Percentiles rank a stretch among this genome's conserved stretches.
Conservation (phyloP, 2,797 vertebrate genomes). For the Anableps anableps region DNA sequence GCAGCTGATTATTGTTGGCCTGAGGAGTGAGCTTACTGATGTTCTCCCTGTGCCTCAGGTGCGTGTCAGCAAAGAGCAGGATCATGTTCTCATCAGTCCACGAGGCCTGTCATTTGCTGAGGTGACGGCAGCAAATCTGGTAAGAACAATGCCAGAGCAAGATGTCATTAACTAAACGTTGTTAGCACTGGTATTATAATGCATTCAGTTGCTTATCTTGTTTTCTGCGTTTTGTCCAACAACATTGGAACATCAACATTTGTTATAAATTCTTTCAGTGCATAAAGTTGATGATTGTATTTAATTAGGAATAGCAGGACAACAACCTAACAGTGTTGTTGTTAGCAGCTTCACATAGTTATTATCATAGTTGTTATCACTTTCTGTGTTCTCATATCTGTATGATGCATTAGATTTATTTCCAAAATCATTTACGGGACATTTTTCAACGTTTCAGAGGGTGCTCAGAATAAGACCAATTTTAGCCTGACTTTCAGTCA, state of each 20-base stretch:
- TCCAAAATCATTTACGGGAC: not conserved
- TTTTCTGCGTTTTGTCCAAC: not conserved
- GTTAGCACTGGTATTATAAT: not conserved
- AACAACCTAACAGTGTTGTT: not conserved
- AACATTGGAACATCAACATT: not conserved
- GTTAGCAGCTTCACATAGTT: not conserved
- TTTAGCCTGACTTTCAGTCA: not conserved
- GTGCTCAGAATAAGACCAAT: not conserved
- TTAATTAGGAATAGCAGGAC: not conserved
- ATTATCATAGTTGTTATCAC: not conserved
- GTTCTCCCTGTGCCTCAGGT: slow-evolving; percentile 77
- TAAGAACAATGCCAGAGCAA: slow-evolving; percentile 65
- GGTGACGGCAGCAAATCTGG: slow-evolving; percentile 95
- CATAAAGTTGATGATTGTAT: not conserved
- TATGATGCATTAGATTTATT: not conserved
- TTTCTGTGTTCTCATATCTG: not conserved
- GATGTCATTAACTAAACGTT: not conserved
- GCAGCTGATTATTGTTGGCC: not conserved
- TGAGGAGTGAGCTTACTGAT: not conserved
- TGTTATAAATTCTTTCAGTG: not conserved
- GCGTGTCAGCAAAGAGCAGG: slow-evolving; percentile 94
- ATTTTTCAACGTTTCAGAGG: too few relatives aligned
- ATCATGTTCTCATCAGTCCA: slow-evolving; percentile 94
- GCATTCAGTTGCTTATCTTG: not conserved
- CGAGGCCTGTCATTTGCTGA: slow-evolving; percentile 93